Conservation (phyloP, 2,888 invertebrate genomes). For the Xanthia togata region DNA sequence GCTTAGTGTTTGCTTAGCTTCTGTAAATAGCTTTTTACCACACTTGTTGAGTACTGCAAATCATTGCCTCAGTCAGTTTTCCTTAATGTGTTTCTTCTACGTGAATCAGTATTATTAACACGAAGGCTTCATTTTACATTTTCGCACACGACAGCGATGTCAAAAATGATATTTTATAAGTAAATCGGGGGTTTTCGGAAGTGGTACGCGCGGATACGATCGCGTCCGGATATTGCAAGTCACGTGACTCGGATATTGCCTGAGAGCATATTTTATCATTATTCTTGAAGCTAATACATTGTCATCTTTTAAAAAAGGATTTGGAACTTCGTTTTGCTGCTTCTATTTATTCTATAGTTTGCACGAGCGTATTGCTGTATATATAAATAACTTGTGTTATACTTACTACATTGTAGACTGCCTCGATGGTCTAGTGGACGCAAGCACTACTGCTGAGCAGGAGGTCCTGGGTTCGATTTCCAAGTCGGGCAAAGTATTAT, state of each 20-base stretch:
- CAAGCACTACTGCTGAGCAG: too few species aligned
- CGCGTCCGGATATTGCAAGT: constrained; percentile 74
- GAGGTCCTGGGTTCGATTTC: too few species aligned
- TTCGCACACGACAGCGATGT: not conserved
- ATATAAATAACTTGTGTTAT: not conserved
- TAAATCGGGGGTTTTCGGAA: constrained; percentile 53
- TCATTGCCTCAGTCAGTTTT: not conserved
- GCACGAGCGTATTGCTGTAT: too few species aligned
- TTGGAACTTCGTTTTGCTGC: not conserved
- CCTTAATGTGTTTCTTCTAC: not conserved
- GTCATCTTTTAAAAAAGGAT: not conserved
- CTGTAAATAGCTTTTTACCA: not conserved
- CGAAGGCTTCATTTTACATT: not conserved
- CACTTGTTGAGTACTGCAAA: not conserved
- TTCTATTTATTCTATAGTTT: too few species aligned
- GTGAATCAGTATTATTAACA: not conserved
- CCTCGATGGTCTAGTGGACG: too few species aligned
- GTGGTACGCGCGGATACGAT: constrained; percentile 51
- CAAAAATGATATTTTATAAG: constrained; percentile 57
- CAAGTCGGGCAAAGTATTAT: too few species aligned
- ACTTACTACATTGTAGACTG: not conserved
- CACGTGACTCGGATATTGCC: constrained; percentile 72
- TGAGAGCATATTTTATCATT: constrained; percentile 55
- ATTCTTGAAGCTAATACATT: constrained; percentile 13
- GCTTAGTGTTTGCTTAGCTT: not conserved